Evolutionary conservation across 2,888 invertebrate species (phyloP).

Genomic region (Teinopalpus imperialis): DNA sequence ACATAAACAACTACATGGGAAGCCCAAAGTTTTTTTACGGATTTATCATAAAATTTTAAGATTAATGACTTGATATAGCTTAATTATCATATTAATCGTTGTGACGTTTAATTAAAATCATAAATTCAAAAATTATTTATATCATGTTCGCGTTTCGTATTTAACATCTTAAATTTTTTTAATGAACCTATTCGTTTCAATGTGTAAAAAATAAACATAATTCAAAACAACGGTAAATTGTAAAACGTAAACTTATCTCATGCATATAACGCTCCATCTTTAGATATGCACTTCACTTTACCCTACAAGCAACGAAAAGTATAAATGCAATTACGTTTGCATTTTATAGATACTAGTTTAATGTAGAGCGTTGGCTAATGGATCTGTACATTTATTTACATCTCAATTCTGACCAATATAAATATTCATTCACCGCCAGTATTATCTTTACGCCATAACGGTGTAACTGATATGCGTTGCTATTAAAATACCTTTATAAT

Average conservation of each 20-base stretch:
- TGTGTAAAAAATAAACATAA: not conserved
- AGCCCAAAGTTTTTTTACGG: not conserved
- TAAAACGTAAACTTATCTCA: constrained; percentile 2
- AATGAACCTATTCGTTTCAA: not conserved
- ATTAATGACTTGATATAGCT: constrained; percentile 10
- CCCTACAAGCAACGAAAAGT: constrained; percentile 32
- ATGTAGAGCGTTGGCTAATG: constrained; percentile 53
- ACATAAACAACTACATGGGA: constrained; percentile 4
- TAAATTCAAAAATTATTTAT: too few relatives aligned
- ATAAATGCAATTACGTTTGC: constrained; percentile 36
- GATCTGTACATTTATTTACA: constrained; percentile 63
- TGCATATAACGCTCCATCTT: constrained; percentile 11
- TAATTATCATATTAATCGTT: constrained; percentile 12
- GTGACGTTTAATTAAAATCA: too few relatives aligned
- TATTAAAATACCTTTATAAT: constrained; percentile 41
- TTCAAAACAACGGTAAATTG: not conserved
- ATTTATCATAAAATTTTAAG: not conserved
- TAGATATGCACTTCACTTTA: constrained; percentile 29
- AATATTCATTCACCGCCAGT: constrained; percentile 57
- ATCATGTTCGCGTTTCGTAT: too few relatives aligned
- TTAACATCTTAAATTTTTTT: too few relatives aligned
- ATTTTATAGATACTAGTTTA: constrained; percentile 38
- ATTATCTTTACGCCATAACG: constrained; percentile 57
- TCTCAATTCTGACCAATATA: constrained; percentile 60
- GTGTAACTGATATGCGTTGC: constrained; percentile 46